Conservation (phyloP, 2,113 vertebrate species). For the Atrichornis clamosus region DNA sequence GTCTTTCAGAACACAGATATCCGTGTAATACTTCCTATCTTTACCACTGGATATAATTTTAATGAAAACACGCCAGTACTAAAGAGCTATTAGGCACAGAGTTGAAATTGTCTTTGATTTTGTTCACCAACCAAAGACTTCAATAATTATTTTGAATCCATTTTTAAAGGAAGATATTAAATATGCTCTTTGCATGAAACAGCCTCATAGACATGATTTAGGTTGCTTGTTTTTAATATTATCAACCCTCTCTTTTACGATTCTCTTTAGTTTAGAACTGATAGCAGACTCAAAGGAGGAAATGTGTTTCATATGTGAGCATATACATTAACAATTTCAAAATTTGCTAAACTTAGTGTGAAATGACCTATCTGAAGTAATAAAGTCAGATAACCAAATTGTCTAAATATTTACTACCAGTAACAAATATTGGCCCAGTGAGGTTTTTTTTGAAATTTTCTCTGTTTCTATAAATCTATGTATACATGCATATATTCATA, state of each 20-base stretch:
- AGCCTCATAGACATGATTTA: neutral
- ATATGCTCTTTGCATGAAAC: constrained; percentile 42
- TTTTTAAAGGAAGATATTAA: constrained; percentile 24
- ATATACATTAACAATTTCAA: neutral
- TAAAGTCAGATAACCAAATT: neutral
- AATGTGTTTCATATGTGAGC: neutral
- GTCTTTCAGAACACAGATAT: constrained; percentile 48
- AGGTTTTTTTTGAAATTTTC: neutral
- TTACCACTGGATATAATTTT: constrained; percentile 59
- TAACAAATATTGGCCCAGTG: neutral
- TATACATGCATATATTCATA: accelerated
- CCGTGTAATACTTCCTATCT: constrained; percentile 37
- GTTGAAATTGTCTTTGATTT: constrained; percentile 66
- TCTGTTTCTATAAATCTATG: neutral
- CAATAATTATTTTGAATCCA: neutral
- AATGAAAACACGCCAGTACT: constrained; percentile 65
- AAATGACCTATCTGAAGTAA: neutral
- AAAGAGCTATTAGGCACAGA: constrained; percentile 56
- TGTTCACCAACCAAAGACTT: constrained; percentile 35
- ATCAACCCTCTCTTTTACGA: neutral
- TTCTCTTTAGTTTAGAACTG: neutral
- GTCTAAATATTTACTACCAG: neutral
- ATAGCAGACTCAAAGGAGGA: neutral
- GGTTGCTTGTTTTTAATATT: constrained; percentile 14
- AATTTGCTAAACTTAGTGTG: neutral